Evolutionary conservation across 1,140 invertebrate species (phyloP), one percentile per base, ranked within the genome.

Genomic region (Hydropsyche tenuis): DNA sequence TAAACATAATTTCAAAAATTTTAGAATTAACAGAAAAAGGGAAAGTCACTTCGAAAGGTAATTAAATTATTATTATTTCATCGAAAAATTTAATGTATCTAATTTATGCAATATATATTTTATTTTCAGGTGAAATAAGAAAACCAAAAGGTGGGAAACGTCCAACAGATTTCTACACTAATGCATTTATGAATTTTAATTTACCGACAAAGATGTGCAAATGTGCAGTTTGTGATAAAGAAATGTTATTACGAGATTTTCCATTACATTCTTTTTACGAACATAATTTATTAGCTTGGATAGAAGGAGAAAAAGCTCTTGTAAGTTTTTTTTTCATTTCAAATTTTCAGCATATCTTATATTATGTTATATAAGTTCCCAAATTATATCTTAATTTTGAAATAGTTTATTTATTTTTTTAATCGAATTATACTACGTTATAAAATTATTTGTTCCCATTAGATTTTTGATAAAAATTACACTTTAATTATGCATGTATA

Each of bases 251-350:
- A 42, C 73, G 23, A 0, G 53, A 82, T 9, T 87, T 87, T 85
- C 48, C 75, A 9, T 48, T 72, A 0, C 88, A 89, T 75, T 86
- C 86, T 68, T 78, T 84, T 9, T 73, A 76, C 45, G 74, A 77
- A 14, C 88, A 89, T 80, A 85, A 86, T 73, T 80, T 84, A 27
- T 78, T 86, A 30, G 81, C 77, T n/a, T 88, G 87, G 87, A 69
- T 78, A 22, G 79, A 83, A 25, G 82, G 80, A 73, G 80, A 83
- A 72, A 63, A 77, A 20, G 79, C 82, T 64, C 64, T 82, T 64
- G 85, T 80, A 81, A 74, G 78, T 23, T 16, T 56, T 25, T 37
- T 72, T 42, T 27, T 60, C 72, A 14, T 30, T 9, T 11, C 65
- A 11, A 72, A 20, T 37, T 71, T 76, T 64, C 37, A n/a, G n/a